These are phyloP conservation scores for Molossus molossus DNA, from an alignment of 2,797 vertebrate genomes.

Conservation along the genomic window DNA sequence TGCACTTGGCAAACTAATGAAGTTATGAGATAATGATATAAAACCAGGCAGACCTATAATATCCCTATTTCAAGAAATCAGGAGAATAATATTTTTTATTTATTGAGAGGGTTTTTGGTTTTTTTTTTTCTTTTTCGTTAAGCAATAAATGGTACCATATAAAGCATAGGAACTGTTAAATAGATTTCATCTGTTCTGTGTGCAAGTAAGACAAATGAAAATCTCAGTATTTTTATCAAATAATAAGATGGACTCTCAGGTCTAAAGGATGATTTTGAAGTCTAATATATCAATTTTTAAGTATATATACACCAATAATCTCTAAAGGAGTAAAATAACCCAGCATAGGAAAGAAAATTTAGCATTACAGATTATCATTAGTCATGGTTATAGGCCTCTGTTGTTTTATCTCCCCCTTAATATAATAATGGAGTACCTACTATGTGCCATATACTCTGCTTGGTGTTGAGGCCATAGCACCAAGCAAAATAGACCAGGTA, in stretches of 20 bases:
- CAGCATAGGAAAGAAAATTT: not conserved
- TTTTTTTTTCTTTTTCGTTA: slow-evolving; percentile 24
- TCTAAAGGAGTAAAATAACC: not conserved
- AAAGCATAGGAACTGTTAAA: slow-evolving; percentile 30
- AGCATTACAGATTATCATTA: not conserved
- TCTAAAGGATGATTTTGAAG: not conserved
- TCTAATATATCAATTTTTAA: not conserved
- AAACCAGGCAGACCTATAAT: not conserved
- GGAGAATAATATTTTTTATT: slow-evolving; percentile 42
- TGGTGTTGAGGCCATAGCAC: not conserved
- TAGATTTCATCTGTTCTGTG: not conserved
- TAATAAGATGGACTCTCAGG: not conserved
- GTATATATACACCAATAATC: not conserved
- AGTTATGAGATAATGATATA: slow-evolving; percentile 20
- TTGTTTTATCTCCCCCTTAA: not conserved
- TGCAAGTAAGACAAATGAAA: not conserved
- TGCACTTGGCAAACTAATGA: slow-evolving; percentile 61
- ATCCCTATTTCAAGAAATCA: slow-evolving; percentile 19
- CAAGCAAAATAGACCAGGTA: not conserved
- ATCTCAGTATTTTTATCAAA: not conserved
- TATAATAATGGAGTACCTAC: not conserved
- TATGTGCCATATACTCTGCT: not conserved
- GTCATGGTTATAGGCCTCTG: not conserved
- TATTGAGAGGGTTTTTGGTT: not conserved
- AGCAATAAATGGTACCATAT: slow-evolving; percentile 4